Evolutionary conservation across 2,113 vertebrate species (phyloP).

Genomic region (Stegastes partitus): DNA sequence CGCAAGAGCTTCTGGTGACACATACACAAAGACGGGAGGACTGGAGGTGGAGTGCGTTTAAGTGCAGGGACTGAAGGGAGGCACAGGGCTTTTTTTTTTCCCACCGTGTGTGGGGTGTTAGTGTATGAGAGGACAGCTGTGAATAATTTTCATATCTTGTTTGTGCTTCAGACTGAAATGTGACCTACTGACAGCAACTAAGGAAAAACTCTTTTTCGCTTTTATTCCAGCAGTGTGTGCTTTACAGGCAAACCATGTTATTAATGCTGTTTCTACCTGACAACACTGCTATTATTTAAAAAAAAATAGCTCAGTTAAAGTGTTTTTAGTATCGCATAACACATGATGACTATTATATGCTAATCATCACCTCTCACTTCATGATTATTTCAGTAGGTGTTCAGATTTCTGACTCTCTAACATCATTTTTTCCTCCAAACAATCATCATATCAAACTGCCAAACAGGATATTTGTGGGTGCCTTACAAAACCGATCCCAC

Average conservation of each 20-base stretch:
- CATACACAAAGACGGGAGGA: conserved; percentile 18
- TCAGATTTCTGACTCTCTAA: background rate
- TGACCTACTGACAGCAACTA: background rate
- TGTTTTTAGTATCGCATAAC: background rate
- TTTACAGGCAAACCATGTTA: background rate
- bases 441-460: background rate
- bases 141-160: conserved; percentile 17
- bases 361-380: background rate
- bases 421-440: background rate
- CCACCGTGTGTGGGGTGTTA: conserved; percentile 22
- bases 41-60: conserved; percentile 39
- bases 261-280: background rate
- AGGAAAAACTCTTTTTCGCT: background rate
- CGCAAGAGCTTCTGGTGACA: conserved; percentile 25
- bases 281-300: too few species aligned
- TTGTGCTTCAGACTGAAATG: conserved; percentile 5
- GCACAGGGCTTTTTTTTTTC: background rate
- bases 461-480: too few species aligned
- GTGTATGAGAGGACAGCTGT: conserved; percentile 21
- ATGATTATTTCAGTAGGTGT: background rate
- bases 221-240: background rate
- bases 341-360: background rate
- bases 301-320: too few species aligned
- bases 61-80: conserved; percentile 7
- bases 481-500: background rate